A percentile compares a stretch with the other conserved stretches of the same genome.
Evolutionary conservation across 2,797 vertebrate species (phyloP).

Genomic region (Scolopax rusticola): DNA sequence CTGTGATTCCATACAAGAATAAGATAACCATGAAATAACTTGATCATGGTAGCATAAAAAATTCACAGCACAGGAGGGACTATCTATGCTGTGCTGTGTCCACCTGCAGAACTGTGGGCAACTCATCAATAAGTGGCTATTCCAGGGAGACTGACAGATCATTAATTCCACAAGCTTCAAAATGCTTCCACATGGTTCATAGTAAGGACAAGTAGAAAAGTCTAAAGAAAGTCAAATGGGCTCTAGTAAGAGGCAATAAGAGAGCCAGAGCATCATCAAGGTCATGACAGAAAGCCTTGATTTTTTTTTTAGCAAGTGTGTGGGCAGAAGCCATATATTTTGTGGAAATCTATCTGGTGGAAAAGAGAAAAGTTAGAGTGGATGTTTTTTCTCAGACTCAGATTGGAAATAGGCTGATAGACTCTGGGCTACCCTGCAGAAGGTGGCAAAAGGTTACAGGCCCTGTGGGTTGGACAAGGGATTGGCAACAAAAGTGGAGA

Average conservation of each 20-base stretch:
- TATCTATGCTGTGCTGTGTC: not conserved
- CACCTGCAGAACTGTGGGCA: not conserved
- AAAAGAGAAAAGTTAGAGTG: not conserved
- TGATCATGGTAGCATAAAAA: not conserved
- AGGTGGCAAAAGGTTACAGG: not conserved
- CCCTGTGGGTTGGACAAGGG: not conserved
- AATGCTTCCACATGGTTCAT: not conserved
- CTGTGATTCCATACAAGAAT: not conserved
- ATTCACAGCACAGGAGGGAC: not conserved
- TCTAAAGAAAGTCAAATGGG: not conserved
- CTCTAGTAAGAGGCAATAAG: not conserved
- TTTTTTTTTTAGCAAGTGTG: not conserved
- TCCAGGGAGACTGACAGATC: not conserved
- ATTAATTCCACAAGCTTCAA: not conserved
- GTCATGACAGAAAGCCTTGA: not conserved
- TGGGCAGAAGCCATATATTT: not conserved
- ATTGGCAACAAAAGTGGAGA: not conserved
- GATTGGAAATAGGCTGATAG: fast-evolving
- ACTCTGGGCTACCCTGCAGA: not conserved
- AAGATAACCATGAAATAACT: not conserved
- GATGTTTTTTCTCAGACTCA: not conserved
- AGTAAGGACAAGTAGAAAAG: not conserved
- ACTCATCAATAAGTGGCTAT: not conserved
- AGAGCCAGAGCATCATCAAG: not conserved
- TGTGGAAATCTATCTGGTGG: not conserved